These are phyloP conservation scores for Protaetia brevitarsis DNA, from an alignment of 1,140 invertebrate species.

Conservation along the genomic window DNA sequence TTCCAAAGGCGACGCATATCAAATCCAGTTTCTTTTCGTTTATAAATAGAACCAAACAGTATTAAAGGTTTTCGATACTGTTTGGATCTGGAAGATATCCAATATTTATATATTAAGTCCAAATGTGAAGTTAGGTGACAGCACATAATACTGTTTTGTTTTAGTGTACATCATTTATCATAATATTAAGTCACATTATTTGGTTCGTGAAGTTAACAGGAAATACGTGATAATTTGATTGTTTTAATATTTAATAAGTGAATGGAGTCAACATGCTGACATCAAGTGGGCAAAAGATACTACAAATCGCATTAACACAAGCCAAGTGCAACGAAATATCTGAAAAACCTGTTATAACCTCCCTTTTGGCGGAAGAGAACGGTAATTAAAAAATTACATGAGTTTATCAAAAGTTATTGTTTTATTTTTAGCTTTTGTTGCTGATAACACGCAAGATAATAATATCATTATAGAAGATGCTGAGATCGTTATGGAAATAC, in stretches of 20 bases:
- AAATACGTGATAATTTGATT: conserved; percentile 25
- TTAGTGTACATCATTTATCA: conserved; percentile 24
- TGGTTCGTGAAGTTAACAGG: conserved; percentile 26
- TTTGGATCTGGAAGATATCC: no score
- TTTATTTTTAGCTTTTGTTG: conserved; percentile 25
- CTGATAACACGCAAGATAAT: conserved; percentile 21
- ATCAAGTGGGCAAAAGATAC: conserved; percentile 21
- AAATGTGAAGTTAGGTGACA: no score
- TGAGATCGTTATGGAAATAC: conserved; percentile 21
- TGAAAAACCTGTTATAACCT: conserved; percentile 27
- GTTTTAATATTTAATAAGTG: conserved; percentile 26
- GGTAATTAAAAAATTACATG: conserved; percentile 25
- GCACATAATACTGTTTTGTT: conserved; percentile 26
- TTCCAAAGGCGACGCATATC: no score
- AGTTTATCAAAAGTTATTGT: conserved; percentile 25
- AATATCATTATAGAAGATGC: conserved; percentile 23
- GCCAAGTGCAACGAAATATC: conserved; percentile 25
- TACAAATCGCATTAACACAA: conserved; percentile 18
- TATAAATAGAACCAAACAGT: no score
- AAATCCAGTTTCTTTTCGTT: no score
- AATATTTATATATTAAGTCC: no score
- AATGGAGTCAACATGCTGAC: conserved; percentile 20
- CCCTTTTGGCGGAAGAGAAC: conserved; percentile 22
- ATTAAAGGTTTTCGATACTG: no score
- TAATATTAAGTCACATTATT: conserved; percentile 26